Evolutionary conservation across 2,113 vertebrate genomes (phyloP), one percentile per base, ranked within the genome.

Genomic region (Acanthisitta chloris): DNA sequence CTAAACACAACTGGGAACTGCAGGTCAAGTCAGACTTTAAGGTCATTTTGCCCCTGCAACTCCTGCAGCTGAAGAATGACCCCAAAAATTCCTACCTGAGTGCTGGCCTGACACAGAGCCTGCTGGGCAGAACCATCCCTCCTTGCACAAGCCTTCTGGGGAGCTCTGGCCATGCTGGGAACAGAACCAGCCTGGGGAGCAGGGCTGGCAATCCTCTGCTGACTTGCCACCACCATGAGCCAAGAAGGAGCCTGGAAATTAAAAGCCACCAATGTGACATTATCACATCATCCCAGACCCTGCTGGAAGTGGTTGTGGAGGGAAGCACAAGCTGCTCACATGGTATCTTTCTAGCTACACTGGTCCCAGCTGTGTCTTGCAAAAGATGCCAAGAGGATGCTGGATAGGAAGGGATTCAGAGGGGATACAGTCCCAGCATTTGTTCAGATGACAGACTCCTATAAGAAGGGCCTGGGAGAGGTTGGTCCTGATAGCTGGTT

Each of bases 61-160:
- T 31, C 45, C 31, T n/a, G 17, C 12, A 51, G 34, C 10, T n/a
- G 21, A 33, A 59, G 64, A 40, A 36, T 1, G 8, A 36, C 7
- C 23, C 15, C 24, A 12, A 7, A 40, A 28, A 8, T 12, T 40
- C 94, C 92, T 96, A 98, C 99, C 99, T 98, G 98, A 83, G 83
- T 96, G 97, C 87, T 97, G 98, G 58, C 95, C 98, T 90, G 98
- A 98, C 21, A 76, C 64, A 38, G 99, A 99, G 31, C 98, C 98
- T 43, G 42, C 52, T 3, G 98, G 99, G 92, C 99, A 99, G 91
- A 98, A 99, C 98, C 98, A 99, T 18, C 99, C 99, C 12, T 96
- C 97, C 82, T 97, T 96, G 92, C 99, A 99, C 25, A 87, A 61
- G 12, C 98, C 97, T 57, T 98, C 96, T 0, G 97, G 98, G 55